Base-by-base conservation (phyloP, 2,888 invertebrate genomes). In the Heliothis peltigera region DNA sequence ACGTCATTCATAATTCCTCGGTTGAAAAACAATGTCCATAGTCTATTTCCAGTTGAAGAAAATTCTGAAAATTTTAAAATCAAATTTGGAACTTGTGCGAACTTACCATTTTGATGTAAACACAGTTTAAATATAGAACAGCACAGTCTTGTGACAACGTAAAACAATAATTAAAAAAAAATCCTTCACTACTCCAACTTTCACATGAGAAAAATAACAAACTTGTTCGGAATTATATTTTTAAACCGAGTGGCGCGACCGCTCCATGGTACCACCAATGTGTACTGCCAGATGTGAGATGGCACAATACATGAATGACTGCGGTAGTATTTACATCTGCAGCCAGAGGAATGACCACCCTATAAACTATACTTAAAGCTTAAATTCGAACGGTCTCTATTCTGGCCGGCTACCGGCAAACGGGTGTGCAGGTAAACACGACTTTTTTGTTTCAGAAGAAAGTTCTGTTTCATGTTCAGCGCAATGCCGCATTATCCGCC, bases 91-190 rank as follows among this genome's bases (percentile, higher is more conserved):
- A 71, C 65, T 62, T 59, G 60, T 81, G 75, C 80, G 81, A 82
- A 83, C 83, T 83, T 81, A 83, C 83, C 83, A 83, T 83, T 68
- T 63, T 54, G 77, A 63, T 58, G 48, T 1, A 57, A 59, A 67
- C 47, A 60, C 62, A 32, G 28, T 54, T 54, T 61, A 63, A 59
- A 35, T 57, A 61, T 59, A 64, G 55, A 61, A 47, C 39, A 44
- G 28, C 49, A 58, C 52, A 21, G 39, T 53, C 60, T 66, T 28
- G 49, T 51, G 15, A 43, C 51, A 63, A 54, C 52, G 63, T 28
- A 52, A 2, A 39, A 25, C 5, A 22, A 35, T 18, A 60, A 53
- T 47, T 21, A 53, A 54, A 39, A 39, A 58, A 44, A 56, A 70
- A 28, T 57, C 48, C 44, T 58, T 66, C 49, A 54, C 44, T 60